phyloP scores from a whole-genome alignment of 2,113 vertebrate species.

The Typhlomys cinereus region DNA sequence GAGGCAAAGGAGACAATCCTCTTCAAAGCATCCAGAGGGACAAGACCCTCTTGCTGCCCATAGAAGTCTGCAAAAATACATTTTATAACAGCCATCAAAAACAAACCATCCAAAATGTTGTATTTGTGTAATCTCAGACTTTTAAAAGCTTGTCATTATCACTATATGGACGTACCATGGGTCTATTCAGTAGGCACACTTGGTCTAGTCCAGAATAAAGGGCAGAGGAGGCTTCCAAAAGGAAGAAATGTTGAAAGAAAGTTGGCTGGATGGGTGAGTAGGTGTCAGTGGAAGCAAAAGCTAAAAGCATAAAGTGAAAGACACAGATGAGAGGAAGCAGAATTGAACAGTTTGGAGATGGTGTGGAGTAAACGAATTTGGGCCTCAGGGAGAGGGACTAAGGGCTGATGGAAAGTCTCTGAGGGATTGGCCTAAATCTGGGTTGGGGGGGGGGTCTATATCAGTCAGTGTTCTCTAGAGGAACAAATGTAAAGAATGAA shows the following conservation, averaged over 20 bases:
- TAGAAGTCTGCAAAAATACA: background rate
- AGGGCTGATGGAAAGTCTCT: fast-evolving
- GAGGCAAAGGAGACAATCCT: background rate
- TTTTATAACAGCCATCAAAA: background rate
- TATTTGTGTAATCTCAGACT: background rate
- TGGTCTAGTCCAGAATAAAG: background rate
- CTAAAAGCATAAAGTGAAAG: background rate
- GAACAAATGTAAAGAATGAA: too few species aligned
- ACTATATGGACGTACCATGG: background rate
- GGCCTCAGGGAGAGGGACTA: background rate
- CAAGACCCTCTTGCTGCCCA: background rate
- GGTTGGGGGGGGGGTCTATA: too few species aligned
- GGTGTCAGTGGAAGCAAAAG: background rate
- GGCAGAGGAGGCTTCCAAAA: background rate
- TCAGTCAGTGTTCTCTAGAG: too few species aligned
- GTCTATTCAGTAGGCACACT: background rate
- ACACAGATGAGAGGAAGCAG: background rate
- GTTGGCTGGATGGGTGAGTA: background rate
- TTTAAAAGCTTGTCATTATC: background rate
- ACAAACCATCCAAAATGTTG: background rate
- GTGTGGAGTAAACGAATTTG: background rate
- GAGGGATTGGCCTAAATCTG: background rate
- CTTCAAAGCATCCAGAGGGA: background rate
- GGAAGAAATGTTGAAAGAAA: background rate
- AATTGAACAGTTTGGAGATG: background rate